A percentile compares a stretch with the other conserved stretches of the same genome.
Evolutionary conservation across 1,140 invertebrate species (phyloP).

Genomic region (Hycleus cichorii): DNA sequence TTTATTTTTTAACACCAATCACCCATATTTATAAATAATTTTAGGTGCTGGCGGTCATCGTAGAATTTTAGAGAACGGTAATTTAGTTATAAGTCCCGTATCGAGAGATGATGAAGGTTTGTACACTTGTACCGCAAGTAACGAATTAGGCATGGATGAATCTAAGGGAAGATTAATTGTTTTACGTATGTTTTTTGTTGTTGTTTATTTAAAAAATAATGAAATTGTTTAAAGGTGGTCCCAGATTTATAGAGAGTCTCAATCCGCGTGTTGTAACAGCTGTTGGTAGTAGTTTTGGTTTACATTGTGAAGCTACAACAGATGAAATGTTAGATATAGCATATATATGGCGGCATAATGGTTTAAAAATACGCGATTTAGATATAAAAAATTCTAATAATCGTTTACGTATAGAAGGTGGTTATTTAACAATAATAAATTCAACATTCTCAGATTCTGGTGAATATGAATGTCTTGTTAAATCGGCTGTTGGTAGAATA

Average conservation of each 20-base stretch:
- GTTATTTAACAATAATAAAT: constrained; percentile 71
- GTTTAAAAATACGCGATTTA: constrained; percentile 64
- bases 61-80: constrained; percentile 74
- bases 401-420: constrained; percentile 54
- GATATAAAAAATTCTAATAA: constrained; percentile 48
- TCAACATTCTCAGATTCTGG: constrained; percentile 78
- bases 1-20: neutral
- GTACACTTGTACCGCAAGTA: constrained; percentile 84
- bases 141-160: constrained; percentile 73
- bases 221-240: constrained; percentile 48
- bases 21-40: neutral
- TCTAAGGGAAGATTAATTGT: constrained; percentile 76
- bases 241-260: constrained; percentile 61
- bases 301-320: constrained; percentile 72
- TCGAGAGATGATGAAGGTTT: constrained; percentile 78
- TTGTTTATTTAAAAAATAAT: neutral
- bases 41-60: constrained; percentile 61
- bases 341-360: constrained; percentile 87
- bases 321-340: constrained; percentile 80
- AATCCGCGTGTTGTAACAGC: constrained; percentile 56
- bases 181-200: constrained; percentile 54
- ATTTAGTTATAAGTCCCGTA: constrained; percentile 78
- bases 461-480: constrained; percentile 81
- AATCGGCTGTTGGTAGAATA: constrained; percentile 78
- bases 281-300: constrained; percentile 61